Base-by-base conservation (phyloP, 1,140 invertebrate species). In the Cyrtorhinus lividipennis region DNA sequence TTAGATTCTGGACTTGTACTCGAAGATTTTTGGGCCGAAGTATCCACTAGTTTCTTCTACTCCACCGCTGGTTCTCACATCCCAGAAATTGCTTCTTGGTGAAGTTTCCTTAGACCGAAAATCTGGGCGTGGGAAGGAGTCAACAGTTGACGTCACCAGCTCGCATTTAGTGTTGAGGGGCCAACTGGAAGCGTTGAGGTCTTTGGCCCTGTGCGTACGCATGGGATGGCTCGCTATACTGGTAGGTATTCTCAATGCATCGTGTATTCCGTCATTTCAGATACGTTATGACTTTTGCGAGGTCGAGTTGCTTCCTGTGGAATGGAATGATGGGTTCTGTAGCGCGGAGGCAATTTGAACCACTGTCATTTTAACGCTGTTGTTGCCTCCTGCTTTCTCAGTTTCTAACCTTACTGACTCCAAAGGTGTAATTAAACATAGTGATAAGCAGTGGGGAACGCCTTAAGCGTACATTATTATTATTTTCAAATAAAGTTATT, bases 151-250 rank as follows among this genome's bases (percentile, higher is more conserved):
- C 44, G 73, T 73, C 27, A 71, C 76, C 26, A 68, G 73, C 1
- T 78, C 80, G 67, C 73, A 82, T 44, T 71, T 85, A 25, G 69
- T 89, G 27, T 70, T 92, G 5, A 78, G 87, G 56, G 74, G 79
- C 61, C 87, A 92, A 71, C 70, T 84, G 30, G 68, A 76, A 15
- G 71, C 74, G 10, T 70, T 96, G 25, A 85, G 88, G 69, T 84
- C 84, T 56, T 71, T 97, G 30, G 81, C 85, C 12, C 85, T 86
- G 62, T 93, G 89, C 73, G 77, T 95, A 2, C 79, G 90, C 66
- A 87, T 92, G 83, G 90, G 90, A 69, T 97, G 92, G 92, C 83
- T 97, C 77, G 75, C 87, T 1, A 90, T 96, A 68, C 71, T 97
- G 69, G 90, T 92, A 76, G 80, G 79, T 75, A 64, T 63, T 18